These are phyloP conservation scores for Enhydra lutris DNA, from an alignment of 2,113 vertebrate species.

Conservation along the genomic window DNA sequence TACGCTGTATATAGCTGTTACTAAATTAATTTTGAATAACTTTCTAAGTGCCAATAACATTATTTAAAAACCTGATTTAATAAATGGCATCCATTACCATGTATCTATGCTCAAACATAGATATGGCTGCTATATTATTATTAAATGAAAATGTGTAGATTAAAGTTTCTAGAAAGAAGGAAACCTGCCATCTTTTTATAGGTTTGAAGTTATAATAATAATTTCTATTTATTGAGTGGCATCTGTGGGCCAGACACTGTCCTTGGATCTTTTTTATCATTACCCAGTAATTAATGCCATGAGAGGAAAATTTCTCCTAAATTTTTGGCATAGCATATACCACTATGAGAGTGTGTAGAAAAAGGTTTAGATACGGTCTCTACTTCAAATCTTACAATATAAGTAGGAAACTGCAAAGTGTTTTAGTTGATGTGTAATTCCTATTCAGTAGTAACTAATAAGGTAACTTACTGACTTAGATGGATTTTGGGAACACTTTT, in stretches of 20 bases:
- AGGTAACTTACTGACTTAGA: neutral
- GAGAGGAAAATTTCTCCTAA: neutral
- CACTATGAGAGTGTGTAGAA: neutral
- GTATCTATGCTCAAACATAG: neutral
- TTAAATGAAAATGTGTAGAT: slow-evolving; percentile 38
- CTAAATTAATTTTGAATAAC: slow-evolving; percentile 33
- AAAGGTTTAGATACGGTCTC: neutral
- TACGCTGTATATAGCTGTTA: neutral
- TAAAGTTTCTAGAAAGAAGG: neutral
- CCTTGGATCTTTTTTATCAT: neutral
- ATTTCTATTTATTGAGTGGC: neutral
- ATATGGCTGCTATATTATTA: neutral
- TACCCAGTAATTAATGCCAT: neutral
- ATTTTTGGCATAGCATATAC: neutral
- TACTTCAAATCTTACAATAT: neutral
- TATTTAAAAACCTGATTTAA: neutral
- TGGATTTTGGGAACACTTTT: neutral
- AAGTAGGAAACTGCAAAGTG: neutral
- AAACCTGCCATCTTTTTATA: neutral
- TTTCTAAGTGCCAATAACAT: neutral
- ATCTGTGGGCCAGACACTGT: neutral
- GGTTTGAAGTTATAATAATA: slow-evolving; percentile 1
- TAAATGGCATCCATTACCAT: neutral
- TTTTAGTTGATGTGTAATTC: slow-evolving; percentile 3
- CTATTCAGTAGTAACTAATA: neutral